phyloP scores from a whole-genome alignment of 2,888 invertebrate genomes.

The Phortica magna region DNA sequence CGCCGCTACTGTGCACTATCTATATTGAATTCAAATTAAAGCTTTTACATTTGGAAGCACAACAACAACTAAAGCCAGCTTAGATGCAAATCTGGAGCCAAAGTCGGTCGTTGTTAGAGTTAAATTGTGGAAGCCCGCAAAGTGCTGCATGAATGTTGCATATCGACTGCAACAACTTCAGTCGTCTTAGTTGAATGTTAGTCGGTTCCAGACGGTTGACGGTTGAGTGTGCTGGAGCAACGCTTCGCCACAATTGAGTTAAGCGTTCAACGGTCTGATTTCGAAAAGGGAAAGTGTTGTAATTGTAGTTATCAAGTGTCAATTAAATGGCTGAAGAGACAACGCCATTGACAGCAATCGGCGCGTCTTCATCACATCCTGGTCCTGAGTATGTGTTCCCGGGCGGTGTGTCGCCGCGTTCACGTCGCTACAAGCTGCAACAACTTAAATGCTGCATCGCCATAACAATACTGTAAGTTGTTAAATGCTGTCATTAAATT shows the following conservation, averaged over 20 bases:
- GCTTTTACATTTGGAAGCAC: neutral
- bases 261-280: neutral
- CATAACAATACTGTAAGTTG: constrained; percentile 84
- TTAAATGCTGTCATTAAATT: neutral
- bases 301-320: neutral
- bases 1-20: neutral
- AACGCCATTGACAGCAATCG: constrained; percentile 78
- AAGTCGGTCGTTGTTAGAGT: constrained; percentile 6
- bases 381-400: constrained; percentile 79
- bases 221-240: constrained; percentile 11
- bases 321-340: constrained; percentile 78
- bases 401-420: constrained; percentile 78
- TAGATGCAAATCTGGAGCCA: constrained; percentile 63
- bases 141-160: constrained; percentile 51
- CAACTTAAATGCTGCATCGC: constrained; percentile 87
- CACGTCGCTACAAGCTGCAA: constrained; percentile 77
- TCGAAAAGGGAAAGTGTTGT: constrained; percentile 2
- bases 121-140: constrained; percentile 57
- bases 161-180: constrained; percentile 37
- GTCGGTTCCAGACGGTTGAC: constrained; percentile 43
- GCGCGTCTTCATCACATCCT: constrained; percentile 66
- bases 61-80: constrained; percentile 47
- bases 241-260: constrained; percentile 1
- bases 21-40: neutral
- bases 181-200: constrained; percentile 38